phyloP scores from a whole-genome alignment of 2,797 vertebrate species.

The Bradypodion pumilum region DNA sequence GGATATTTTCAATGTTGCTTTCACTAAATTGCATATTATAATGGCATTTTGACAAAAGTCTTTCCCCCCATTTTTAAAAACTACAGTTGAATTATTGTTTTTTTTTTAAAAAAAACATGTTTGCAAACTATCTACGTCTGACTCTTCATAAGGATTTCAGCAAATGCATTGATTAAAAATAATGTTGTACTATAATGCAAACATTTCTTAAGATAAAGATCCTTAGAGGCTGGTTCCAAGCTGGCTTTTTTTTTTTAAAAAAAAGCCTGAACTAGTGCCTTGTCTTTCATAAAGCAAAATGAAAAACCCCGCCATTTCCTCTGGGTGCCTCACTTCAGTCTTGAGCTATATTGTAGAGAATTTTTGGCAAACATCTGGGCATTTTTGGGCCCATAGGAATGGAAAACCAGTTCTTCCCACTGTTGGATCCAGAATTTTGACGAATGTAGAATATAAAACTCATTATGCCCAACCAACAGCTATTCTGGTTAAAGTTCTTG shows the following conservation, averaged over 20 bases:
- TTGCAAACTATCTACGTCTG: background rate
- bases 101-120: background rate
- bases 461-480: background rate
- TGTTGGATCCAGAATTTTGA: background rate
- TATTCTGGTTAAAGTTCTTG: background rate
- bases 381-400: background rate
- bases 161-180: background rate
- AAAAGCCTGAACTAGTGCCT: background rate
- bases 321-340: background rate
- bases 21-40: background rate
- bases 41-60: background rate
- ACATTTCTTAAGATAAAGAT: background rate
- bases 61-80: background rate
- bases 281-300: background rate
- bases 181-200: too few relatives aligned
- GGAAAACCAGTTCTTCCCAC: background rate
- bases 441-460: background rate
- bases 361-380: background rate
- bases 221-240: background rate
- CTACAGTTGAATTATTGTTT: background rate
- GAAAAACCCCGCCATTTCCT: background rate
- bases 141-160: background rate
- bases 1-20: background rate
- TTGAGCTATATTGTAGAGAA: too few relatives aligned
- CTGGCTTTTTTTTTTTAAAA: background rate